Evolutionary conservation across 2,888 invertebrate genomes (phyloP), one percentile per base, ranked within the genome.

Genomic region (Biston stratarius): DNA sequence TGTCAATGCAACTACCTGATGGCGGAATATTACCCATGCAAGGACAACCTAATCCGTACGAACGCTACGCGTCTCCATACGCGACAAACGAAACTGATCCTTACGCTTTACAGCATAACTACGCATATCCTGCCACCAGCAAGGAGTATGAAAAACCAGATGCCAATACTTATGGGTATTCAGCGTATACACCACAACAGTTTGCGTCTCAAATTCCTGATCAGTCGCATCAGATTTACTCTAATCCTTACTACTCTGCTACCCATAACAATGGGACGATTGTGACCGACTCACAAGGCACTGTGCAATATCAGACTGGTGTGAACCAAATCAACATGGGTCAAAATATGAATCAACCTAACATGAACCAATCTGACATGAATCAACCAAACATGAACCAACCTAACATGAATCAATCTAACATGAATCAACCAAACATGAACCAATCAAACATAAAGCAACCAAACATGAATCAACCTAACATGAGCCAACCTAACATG

Each of bases 1-100:
- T 85, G 49, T 87, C 88, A 79, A 85, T 87, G 82, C 87, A 87
- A 68, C 70, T 90, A n/a, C 88, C 90, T 3, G 93, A 94, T 56
- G 94, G 93, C 12, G 88, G 88, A 6, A 83, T 85, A 11, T 79
- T 87, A 80, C 85, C 84, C 0, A 76, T 83, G 72, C 85, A 86
- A 74, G 77, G 77, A 58, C 71, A 84, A 38, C 75, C 74, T 14
- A 87, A 84, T 63, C 83, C 84, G 0, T 91, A 90, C 76, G 84
- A 83, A 42, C 82, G 88, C 33, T 91, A 88, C 71, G 71, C 73
- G 0, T 69, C 78, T 0, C 79, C 84, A 3, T 91, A 90, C 77
- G 79, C 76, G 10, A 76, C 87, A 9, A 71, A 69, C 38, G 90
- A 90, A 14, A 72, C 70, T 44, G 87, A 86, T 10, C 67, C 83